Percentiles rank a stretch among this genome's conserved stretches.
phyloP scores from a whole-genome alignment of 2,113 vertebrate species.

The Ondatra zibethicus region DNA sequence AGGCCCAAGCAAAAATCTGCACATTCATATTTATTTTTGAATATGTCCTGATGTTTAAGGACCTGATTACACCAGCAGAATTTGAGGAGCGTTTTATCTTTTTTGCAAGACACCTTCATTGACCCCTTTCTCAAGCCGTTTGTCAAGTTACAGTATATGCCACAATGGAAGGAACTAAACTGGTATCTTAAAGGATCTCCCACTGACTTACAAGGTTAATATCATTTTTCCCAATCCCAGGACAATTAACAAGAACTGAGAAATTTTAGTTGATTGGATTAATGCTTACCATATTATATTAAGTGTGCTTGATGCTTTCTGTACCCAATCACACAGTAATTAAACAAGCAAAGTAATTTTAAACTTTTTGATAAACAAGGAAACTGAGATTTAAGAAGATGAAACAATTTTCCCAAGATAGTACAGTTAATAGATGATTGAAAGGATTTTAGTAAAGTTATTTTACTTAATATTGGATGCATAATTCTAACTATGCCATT shows the following conservation, averaged over 20 bases:
- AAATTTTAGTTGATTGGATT: not conserved
- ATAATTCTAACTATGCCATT: not conserved
- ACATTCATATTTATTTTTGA: not conserved
- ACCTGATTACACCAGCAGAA: not conserved
- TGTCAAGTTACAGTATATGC: accelerated
- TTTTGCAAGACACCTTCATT: not conserved
- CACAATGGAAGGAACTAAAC: not conserved
- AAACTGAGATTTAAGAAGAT: not conserved
- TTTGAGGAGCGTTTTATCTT: not conserved
- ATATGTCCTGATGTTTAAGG: not conserved
- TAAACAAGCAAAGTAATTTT: not conserved
- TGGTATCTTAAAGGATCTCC: not conserved
- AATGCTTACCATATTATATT: not conserved
- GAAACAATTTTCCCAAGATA: not conserved
- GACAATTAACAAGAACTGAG: not conserved
- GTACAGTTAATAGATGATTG: not conserved
- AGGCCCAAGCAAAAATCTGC: not conserved
- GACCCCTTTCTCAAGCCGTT: not conserved
- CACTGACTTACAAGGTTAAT: not conserved
- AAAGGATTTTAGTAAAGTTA: not conserved
- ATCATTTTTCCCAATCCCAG: not conserved
- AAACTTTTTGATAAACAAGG: not conserved
- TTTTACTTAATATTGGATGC: not conserved
- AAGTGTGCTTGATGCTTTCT: not conserved
- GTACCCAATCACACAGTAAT: not conserved